These are phyloP conservation scores for Notocelia uddmanniana DNA, from an alignment of 2,888 invertebrate genomes.

Conservation along the genomic window DNA sequence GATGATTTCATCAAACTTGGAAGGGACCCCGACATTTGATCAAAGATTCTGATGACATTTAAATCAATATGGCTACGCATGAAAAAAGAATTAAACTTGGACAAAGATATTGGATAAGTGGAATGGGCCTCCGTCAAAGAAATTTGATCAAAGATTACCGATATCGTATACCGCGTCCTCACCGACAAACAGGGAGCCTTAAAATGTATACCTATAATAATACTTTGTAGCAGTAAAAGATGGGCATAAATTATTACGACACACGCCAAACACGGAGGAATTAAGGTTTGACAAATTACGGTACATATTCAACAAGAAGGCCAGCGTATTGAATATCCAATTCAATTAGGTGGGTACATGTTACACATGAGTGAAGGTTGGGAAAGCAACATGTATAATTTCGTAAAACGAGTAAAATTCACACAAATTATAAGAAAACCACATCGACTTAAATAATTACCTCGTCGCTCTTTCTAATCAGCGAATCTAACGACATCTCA, in stretches of 20 bases:
- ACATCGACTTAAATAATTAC: too few species aligned
- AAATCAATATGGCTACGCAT: too few species aligned
- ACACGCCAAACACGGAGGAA: constrained; percentile 5
- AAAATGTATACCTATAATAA: background rate
- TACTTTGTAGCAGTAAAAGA: background rate
- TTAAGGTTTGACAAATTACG: constrained; percentile 25
- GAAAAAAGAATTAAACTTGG: too few species aligned
- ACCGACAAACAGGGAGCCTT: too few species aligned
- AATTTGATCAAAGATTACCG: too few species aligned
- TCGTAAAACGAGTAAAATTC: background rate
- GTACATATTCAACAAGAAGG: constrained; percentile 2
- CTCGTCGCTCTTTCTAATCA: too few species aligned
- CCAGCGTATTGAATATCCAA: constrained; percentile 3
- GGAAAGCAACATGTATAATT: background rate
- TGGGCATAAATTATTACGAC: constrained; percentile 2
- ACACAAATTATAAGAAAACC: background rate
- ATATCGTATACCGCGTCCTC: too few species aligned
- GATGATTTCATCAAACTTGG: too few species aligned
- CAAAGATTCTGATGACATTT: too few species aligned
- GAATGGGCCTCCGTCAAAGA: too few species aligned
- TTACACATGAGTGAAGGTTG: background rate
- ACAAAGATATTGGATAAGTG: too few species aligned
- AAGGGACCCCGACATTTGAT: too few species aligned
- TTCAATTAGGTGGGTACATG: background rate
- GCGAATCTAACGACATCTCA: background rate